Evolutionary conservation across 1,140 invertebrate species (phyloP).

Genomic region (Hycleus cichorii): DNA sequence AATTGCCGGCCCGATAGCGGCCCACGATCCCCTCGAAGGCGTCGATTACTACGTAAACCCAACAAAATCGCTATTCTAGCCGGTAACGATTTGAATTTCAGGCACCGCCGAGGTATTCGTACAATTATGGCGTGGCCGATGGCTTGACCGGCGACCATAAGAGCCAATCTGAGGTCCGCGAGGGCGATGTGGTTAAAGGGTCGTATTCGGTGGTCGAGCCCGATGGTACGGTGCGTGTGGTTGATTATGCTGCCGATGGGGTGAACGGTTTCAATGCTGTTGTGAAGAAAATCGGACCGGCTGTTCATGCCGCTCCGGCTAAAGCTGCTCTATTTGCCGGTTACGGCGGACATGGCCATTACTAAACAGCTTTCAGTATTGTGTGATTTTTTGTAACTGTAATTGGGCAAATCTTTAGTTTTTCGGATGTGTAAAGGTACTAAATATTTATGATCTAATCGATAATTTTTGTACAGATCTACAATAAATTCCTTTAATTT

Average conservation of each 20-base stretch:
- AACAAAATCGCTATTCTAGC: not conserved
- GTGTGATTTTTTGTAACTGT: not conserved
- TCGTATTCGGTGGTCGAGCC: slow-evolving; percentile 57
- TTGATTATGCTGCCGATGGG: slow-evolving; percentile 56
- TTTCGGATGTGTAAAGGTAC: not conserved
- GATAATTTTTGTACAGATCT: not conserved
- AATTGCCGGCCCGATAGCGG: slow-evolving; percentile 37
- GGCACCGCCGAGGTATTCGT: slow-evolving; percentile 47
- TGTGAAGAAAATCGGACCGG: slow-evolving; percentile 32
- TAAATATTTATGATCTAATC: not conserved
- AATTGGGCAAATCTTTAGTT: not conserved
- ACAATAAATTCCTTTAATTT: not conserved
- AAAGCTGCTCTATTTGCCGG: not conserved
- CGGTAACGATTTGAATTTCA: slow-evolving; percentile 21
- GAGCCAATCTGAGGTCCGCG: slow-evolving; percentile 46
- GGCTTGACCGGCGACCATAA: slow-evolving; percentile 49
- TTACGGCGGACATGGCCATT: not conserved
- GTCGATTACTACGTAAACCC: slow-evolving; percentile 15
- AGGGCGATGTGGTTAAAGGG: slow-evolving; percentile 57
- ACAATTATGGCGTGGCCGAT: slow-evolving; percentile 48
- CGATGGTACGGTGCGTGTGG: slow-evolving; percentile 54
- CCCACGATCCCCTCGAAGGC: slow-evolving; percentile 40
- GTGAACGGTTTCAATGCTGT: slow-evolving; percentile 45
- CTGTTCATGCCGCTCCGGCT: slow-evolving; percentile 18
- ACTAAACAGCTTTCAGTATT: not conserved